phyloP scores from a whole-genome alignment of 1,140 invertebrate genomes.

The Anagrus nilaparvatae region DNA sequence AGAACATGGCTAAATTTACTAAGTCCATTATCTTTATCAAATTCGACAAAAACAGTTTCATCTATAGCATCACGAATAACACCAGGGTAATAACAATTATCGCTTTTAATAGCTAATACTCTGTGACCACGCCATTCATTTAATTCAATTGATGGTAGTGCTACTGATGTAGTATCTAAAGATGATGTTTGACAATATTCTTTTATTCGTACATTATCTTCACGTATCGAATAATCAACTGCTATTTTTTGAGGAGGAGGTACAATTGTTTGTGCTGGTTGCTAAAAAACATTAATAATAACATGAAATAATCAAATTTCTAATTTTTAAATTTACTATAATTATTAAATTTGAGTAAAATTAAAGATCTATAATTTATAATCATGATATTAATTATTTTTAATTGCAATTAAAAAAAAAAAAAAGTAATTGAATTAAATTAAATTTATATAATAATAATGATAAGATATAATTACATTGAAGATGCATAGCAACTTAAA shows the following conservation, averaged over 20 bases:
- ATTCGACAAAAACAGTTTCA: conserved; percentile 34
- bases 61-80: conserved; percentile 44
- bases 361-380: neutral
- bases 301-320: neutral
- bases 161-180: neutral
- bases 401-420: too few species aligned
- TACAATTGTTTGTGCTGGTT: conserved; percentile 30
- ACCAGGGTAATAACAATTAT: conserved; percentile 75
- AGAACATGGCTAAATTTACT: conserved; percentile 62
- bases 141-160: conserved; percentile 53
- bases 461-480: too few species aligned
- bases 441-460: too few species aligned
- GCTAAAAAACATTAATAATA: conserved; percentile 17
- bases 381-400: neutral
- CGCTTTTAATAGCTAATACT: conserved; percentile 70
- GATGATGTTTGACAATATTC: neutral
- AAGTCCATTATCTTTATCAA: conserved; percentile 48
- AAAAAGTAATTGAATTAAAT: too few species aligned
- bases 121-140: conserved; percentile 84
- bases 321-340: neutral
- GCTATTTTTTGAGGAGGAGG: conserved; percentile 47
- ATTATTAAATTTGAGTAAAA: neutral
- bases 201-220: too few species aligned
- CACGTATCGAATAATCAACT: conserved; percentile 49
- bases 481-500: too few species aligned